Percentiles rank a stretch among this genome's conserved stretches.
phyloP scores from a whole-genome alignment of 2,888 invertebrate genomes.

The Vannuccia rotundouncinata region DNA sequence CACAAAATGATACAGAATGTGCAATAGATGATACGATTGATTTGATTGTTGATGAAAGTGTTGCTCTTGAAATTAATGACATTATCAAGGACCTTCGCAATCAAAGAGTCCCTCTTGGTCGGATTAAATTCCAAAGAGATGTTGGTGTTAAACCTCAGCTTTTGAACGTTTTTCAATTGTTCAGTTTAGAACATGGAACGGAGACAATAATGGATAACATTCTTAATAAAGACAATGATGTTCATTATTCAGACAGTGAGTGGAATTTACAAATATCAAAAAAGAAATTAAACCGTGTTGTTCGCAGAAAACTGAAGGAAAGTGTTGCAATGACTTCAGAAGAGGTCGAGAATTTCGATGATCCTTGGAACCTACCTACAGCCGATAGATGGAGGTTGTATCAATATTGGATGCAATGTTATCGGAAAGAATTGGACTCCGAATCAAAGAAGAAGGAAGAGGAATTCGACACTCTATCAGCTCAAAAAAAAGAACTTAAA shows the following conservation, averaged over 20 bases:
- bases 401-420: constrained; percentile 50
- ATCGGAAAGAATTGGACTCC: constrained; percentile 6
- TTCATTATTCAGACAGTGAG: neutral
- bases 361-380: constrained; percentile 46
- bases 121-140: neutral
- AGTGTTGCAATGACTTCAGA: constrained; percentile 44
- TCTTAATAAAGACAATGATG: neutral
- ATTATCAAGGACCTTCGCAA: neutral
- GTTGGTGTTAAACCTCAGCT: neutral
- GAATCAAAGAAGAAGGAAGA: constrained; percentile 37
- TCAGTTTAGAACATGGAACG: neutral
- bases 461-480: constrained; percentile 41
- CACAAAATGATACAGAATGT: neutral
- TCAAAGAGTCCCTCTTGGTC: no score
- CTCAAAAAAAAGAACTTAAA: constrained; percentile 42
- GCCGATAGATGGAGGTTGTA: constrained; percentile 58
- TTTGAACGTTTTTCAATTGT: neutral
- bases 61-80: neutral
- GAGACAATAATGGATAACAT: neutral
- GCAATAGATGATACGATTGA: neutral
- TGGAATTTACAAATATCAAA: neutral
- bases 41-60: neutral
- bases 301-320: neutral
- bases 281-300: neutral
- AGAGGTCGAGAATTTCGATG: constrained; percentile 42